Percentiles rank a stretch among this genome's conserved stretches.
These are phyloP conservation scores for Mamestra configurata DNA, from an alignment of 1,140 invertebrate species.

Conservation along the genomic window DNA sequence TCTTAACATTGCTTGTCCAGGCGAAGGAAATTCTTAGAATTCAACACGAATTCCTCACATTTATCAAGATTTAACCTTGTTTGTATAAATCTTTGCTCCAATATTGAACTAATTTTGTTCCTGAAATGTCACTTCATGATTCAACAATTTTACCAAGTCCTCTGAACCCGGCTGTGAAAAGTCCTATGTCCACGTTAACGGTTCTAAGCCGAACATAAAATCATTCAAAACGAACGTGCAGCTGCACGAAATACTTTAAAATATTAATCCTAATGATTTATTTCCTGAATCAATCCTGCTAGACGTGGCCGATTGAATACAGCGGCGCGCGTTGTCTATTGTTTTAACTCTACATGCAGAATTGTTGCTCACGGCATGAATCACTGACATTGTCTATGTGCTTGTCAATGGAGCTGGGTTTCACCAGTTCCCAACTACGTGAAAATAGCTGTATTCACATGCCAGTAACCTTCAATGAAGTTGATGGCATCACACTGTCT, in stretches of 20 bases:
- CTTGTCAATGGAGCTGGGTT: background rate
- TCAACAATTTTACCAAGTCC: background rate
- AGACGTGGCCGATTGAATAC: slow-evolving; percentile 32
- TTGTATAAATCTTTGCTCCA: background rate
- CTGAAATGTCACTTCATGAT: background rate
- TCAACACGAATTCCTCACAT: background rate
- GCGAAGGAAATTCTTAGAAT: background rate
- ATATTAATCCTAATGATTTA: slow-evolving; percentile 14
- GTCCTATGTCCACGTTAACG: background rate
- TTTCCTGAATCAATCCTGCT: slow-evolving; percentile 27
- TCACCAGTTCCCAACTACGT: background rate
- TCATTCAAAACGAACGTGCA: background rate
- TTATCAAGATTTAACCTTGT: slow-evolving; percentile 14
- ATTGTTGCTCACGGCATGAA: slow-evolving; percentile 18
- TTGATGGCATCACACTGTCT: background rate
- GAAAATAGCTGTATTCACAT: background rate
- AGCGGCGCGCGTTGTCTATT: slow-evolving; percentile 25
- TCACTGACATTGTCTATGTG: slow-evolving; percentile 15
- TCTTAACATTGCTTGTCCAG: background rate
- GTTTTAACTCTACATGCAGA: slow-evolving; percentile 30
- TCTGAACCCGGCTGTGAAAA: background rate
- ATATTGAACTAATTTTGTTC: too few species aligned
- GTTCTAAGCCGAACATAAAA: background rate
- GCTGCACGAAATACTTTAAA: background rate
- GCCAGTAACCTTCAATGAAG: background rate